phyloP scores from a whole-genome alignment of 1,140 invertebrate genomes.

The Drosophila nigromelanica region DNA sequence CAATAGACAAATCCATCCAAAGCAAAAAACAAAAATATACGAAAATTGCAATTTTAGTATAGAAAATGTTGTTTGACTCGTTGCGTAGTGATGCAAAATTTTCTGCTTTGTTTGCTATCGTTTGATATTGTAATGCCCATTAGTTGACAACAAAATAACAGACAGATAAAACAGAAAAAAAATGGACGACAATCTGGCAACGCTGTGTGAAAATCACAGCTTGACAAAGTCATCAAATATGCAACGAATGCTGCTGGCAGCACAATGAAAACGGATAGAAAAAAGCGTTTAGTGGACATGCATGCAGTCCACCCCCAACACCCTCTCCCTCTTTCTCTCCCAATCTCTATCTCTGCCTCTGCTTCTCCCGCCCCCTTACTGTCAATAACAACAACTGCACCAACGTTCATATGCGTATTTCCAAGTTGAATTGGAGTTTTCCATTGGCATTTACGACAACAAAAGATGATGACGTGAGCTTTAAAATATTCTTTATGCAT shows the following conservation, averaged over 20 bases:
- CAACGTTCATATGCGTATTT: background rate
- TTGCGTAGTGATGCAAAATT: background rate
- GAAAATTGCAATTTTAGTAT: background rate
- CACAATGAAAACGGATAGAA: slow-evolving; percentile 11
- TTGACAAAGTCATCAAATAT: slow-evolving; percentile 36
- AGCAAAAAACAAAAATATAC: background rate
- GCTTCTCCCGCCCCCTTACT: background rate
- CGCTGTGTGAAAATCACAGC: slow-evolving; percentile 2
- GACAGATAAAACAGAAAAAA: background rate
- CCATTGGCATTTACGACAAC: background rate
- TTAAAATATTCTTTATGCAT: slow-evolving; percentile 12
- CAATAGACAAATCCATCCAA: background rate
- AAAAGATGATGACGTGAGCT: background rate
- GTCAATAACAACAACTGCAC: background rate
- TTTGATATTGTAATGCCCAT: slow-evolving; percentile 25
- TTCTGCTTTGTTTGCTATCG: slow-evolving; percentile 6
- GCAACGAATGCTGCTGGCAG: slow-evolving; percentile 18
- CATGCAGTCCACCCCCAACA: no score
- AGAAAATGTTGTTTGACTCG: slow-evolving; percentile 1
- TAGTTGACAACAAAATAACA: slow-evolving; percentile 21
- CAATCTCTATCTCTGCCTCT: no score
- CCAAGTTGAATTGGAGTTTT: background rate
- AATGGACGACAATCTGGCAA: slow-evolving; percentile 1
- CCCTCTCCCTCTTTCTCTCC: no score
- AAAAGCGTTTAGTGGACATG: slow-evolving; percentile 2